These are phyloP conservation scores for Triplophysa tibetana DNA, from an alignment of 2,113 vertebrate species.

Conservation along the genomic window DNA sequence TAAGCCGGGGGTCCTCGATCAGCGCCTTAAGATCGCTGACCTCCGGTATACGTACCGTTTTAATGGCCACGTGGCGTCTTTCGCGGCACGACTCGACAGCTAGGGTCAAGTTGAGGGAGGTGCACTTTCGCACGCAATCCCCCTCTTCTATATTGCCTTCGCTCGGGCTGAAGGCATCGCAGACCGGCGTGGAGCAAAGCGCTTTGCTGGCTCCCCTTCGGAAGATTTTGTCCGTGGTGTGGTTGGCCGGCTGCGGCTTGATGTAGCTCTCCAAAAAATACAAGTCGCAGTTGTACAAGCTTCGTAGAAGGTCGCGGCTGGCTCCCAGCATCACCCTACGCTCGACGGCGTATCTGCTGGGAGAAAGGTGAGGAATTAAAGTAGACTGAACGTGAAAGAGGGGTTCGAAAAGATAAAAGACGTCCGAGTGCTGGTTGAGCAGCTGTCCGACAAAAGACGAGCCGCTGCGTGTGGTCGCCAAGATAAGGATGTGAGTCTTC, in stretches of 20 bases:
- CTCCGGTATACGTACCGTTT: slow-evolving; percentile 88
- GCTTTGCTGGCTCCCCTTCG: slow-evolving; percentile 89
- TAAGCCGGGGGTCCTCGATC: slow-evolving; percentile 87
- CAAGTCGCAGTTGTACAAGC: slow-evolving; percentile 89
- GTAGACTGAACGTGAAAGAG: slow-evolving; percentile 91
- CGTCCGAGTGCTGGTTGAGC: slow-evolving; percentile 91
- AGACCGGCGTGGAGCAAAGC: slow-evolving; percentile 83
- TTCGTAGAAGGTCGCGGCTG: slow-evolving; percentile 86
- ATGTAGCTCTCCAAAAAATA: slow-evolving; percentile 92
- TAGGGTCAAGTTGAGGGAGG: slow-evolving; percentile 82
- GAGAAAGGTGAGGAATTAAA: slow-evolving; percentile 84
- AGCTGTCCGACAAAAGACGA: slow-evolving; percentile 93
- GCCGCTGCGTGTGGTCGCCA: slow-evolving; percentile 92
- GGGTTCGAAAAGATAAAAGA: slow-evolving; percentile 95
- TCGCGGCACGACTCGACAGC: slow-evolving; percentile 82
- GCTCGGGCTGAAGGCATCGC: slow-evolving; percentile 70
- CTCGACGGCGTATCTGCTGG: slow-evolving; percentile 79
- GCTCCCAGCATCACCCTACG: slow-evolving; percentile 87
- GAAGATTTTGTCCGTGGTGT: slow-evolving; percentile 89
- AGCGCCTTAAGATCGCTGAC: slow-evolving; percentile 83
- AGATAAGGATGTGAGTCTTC: slow-evolving; percentile 88
- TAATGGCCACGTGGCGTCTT: slow-evolving; percentile 88
- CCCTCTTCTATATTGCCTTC: slow-evolving; percentile 85
- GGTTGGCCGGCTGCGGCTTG: slow-evolving; percentile 84
- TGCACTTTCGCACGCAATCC: slow-evolving; percentile 86